These are phyloP conservation scores for Drosophila affinis DNA, from an alignment of 2,888 invertebrate genomes.

Conservation along the genomic window DNA sequence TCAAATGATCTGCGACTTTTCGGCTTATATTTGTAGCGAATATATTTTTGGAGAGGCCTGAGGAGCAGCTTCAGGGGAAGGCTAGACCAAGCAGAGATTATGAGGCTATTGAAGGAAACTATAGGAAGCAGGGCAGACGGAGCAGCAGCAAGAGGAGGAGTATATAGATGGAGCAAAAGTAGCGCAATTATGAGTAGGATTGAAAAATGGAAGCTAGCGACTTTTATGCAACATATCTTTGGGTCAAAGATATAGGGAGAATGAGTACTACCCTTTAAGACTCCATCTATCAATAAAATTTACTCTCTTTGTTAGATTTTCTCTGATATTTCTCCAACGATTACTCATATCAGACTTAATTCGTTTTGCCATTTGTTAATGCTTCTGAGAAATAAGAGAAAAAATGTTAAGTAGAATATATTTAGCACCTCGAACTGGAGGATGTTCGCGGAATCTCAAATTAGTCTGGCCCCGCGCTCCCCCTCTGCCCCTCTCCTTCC, in stretches of 20 bases:
- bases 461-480: slow-evolving; percentile 2
- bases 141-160: no score
- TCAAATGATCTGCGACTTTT: slow-evolving; percentile 14
- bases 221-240: no score
- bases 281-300: no score
- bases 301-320: no score
- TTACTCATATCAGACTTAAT: background rate
- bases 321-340: background rate
- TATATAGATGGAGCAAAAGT: background rate
- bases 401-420: slow-evolving; percentile 9
- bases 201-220: background rate
- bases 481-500: background rate
- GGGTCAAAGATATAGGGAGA: no score
- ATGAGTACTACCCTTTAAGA: no score
- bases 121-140: no score
- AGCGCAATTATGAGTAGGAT: background rate
- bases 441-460: slow-evolving; percentile 32
- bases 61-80: background rate
- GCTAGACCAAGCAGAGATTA: background rate
- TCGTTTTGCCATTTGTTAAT: background rate
- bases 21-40: background rate
- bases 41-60: background rate
- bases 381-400: slow-evolving; percentile 7
- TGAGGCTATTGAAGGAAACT: no score
- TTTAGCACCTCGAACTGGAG: slow-evolving; percentile 33